These are phyloP conservation scores for Spodoptera exigua DNA, from an alignment of 2,888 invertebrate genomes.

Conservation along the genomic window DNA sequence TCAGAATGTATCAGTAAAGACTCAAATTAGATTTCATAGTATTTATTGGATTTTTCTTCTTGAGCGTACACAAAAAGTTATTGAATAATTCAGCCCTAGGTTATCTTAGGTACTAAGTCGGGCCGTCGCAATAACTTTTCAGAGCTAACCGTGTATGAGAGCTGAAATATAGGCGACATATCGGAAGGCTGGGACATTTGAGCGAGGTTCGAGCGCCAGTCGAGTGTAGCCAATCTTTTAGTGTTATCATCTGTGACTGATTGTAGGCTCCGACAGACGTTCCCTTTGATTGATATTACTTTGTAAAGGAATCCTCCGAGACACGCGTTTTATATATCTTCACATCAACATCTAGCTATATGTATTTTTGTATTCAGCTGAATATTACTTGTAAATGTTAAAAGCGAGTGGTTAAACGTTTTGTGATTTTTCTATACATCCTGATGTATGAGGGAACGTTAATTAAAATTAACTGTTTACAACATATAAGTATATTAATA, in stretches of 20 bases:
- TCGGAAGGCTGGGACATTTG: slow-evolving; percentile 23
- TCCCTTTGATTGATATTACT: slow-evolving; percentile 29
- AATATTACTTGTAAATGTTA: too few relatives aligned
- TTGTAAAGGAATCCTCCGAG: slow-evolving; percentile 9
- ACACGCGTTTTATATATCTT: slow-evolving; percentile 9
- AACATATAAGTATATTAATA: too few relatives aligned
- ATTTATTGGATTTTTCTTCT: background rate
- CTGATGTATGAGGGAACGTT: too few relatives aligned
- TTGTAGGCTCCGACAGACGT: slow-evolving; percentile 9
- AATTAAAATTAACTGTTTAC: too few relatives aligned
- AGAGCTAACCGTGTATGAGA: slow-evolving; percentile 11
- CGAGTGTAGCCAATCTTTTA: slow-evolving; percentile 44
- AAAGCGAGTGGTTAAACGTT: too few relatives aligned
- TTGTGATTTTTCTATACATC: too few relatives aligned
- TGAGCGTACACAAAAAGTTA: slow-evolving; percentile 1
- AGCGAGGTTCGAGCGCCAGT: slow-evolving; percentile 11
- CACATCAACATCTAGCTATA: too few relatives aligned
- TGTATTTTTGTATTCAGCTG: too few relatives aligned
- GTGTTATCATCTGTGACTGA: slow-evolving; percentile 41
- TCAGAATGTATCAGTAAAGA: too few relatives aligned
- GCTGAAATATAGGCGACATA: slow-evolving; percentile 32
- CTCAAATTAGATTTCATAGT: background rate
- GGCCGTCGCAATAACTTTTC: slow-evolving; percentile 5
- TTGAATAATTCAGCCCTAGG: background rate
- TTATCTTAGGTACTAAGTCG: background rate